Evolutionary conservation across 2,888 invertebrate genomes (phyloP).

Genomic region (Syrista parreyssii): DNA sequence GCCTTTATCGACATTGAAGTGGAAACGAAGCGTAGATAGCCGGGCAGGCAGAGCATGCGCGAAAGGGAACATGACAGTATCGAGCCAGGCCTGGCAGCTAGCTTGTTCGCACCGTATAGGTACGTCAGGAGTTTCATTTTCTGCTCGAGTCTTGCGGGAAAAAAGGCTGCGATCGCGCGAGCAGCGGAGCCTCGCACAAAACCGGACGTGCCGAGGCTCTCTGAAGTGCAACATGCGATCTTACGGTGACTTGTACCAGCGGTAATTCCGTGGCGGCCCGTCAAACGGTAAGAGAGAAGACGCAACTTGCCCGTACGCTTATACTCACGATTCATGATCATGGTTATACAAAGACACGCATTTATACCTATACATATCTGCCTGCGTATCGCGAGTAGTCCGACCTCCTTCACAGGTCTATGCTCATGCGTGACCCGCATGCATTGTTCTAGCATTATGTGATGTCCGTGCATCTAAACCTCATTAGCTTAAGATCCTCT

Average conservation of each 20-base stretch:
- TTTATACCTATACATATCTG: too few species aligned
- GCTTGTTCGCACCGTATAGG: slow-evolving; percentile 25
- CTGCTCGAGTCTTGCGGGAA: not conserved
- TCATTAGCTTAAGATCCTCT: too few species aligned
- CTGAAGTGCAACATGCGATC: not conserved
- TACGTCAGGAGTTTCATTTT: slow-evolving; percentile 1
- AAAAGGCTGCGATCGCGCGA: too few species aligned
- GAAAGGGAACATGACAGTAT: slow-evolving; percentile 58
- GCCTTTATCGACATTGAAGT: slow-evolving; percentile 27
- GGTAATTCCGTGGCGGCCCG: slow-evolving; percentile 51
- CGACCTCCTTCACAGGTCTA: too few species aligned
- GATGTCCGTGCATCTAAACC: too few species aligned
- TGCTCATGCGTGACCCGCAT: too few species aligned
- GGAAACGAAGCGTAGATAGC: slow-evolving; percentile 20
- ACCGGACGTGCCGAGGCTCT: not conserved
- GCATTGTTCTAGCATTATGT: too few species aligned
- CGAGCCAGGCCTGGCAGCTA: slow-evolving; percentile 59
- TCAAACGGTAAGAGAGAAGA: slow-evolving; percentile 17
- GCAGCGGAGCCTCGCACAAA: not conserved
- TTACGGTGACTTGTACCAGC: slow-evolving; percentile 31
- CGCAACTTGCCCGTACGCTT: too few species aligned
- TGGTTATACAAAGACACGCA: too few species aligned
- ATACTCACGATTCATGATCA: too few species aligned
- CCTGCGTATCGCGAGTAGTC: too few species aligned
- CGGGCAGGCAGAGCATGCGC: slow-evolving; percentile 47